A percentile compares a stretch with the other conserved stretches of the same genome.
These are phyloP conservation scores for Pempheris klunzingeri DNA, from an alignment of 2,797 vertebrate genomes.

Conservation along the genomic window DNA sequence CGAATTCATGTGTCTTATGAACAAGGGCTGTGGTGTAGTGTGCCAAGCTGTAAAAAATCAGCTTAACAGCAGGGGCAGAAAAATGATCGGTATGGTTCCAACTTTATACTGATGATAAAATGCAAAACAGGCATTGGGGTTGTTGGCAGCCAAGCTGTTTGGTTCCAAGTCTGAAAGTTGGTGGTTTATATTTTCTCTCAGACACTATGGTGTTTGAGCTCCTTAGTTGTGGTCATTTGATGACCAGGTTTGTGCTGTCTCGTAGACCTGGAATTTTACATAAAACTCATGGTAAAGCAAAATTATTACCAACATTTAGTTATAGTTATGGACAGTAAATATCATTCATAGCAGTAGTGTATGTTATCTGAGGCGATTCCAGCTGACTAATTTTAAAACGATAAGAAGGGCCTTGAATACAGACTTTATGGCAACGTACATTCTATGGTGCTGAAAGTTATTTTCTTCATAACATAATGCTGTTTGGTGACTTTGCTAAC, in stretches of 20 bases:
- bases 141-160: conserved; percentile 44
- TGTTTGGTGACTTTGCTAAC: too few relatives aligned
- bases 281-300: background rate
- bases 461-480: too few relatives aligned
- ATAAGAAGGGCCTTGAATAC: too few relatives aligned
- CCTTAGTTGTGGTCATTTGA: conserved; percentile 3
- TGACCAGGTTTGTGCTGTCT: background rate
- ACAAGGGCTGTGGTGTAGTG: conserved; percentile 59
- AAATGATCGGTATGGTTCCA: conserved; percentile 36
- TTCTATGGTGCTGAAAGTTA: too few relatives aligned
- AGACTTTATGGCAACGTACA: too few relatives aligned
- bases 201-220: conserved; percentile 23
- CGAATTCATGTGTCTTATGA: conserved; percentile 71
- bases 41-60: conserved; percentile 66
- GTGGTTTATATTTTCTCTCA: conserved; percentile 32
- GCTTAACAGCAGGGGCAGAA: conserved; percentile 54
- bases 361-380: too few relatives aligned
- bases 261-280: background rate
- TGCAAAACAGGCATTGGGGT: conserved; percentile 17
- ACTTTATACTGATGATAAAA: conserved; percentile 64
- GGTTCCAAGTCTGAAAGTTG: conserved; percentile 38
- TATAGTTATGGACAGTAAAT: background rate
- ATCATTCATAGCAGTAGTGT: background rate
- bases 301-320: background rate
- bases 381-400: too few relatives aligned